phyloP scores from a whole-genome alignment of 2,888 invertebrate species.

The Clostera curtula region DNA sequence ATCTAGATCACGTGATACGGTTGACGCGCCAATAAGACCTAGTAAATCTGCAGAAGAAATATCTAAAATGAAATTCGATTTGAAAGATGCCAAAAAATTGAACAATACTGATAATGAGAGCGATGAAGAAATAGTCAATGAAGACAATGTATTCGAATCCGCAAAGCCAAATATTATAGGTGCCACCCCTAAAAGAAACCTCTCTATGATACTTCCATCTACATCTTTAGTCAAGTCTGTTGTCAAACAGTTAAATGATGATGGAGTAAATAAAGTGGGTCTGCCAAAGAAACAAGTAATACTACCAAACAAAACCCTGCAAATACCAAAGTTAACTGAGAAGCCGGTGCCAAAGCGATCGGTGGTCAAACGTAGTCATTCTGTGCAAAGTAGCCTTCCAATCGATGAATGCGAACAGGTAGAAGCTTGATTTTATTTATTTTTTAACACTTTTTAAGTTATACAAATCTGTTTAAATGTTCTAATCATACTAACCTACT shows the following conservation, averaged over 20 bases:
- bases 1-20: constrained; percentile 40
- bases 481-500: constrained; percentile 50
- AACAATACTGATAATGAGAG: too few relatives aligned
- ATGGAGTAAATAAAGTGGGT: constrained; percentile 53
- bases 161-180: constrained; percentile 63
- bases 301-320: constrained; percentile 60
- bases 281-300: constrained; percentile 63
- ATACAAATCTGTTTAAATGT: constrained; percentile 23
- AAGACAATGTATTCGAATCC: constrained; percentile 23
- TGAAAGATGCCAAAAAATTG: constrained; percentile 20
- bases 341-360: constrained; percentile 67
- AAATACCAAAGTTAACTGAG: constrained; percentile 67
- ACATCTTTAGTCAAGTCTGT: constrained; percentile 63
- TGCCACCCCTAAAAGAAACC: constrained; percentile 56
- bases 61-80: constrained; percentile 26
- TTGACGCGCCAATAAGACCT: constrained; percentile 53
- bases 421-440: constrained; percentile 46
- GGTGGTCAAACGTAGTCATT: constrained; percentile 58
- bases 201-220: constrained; percentile 52
- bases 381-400: constrained; percentile 54
- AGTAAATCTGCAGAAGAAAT: constrained; percentile 54
- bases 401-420: constrained; percentile 58
- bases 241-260: constrained; percentile 55
- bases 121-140: constrained; percentile 21
- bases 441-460: constrained; percentile 19